Evolutionary conservation across 1,140 invertebrate genomes (phyloP).

Genomic region (Ostrea denselamellosa): DNA sequence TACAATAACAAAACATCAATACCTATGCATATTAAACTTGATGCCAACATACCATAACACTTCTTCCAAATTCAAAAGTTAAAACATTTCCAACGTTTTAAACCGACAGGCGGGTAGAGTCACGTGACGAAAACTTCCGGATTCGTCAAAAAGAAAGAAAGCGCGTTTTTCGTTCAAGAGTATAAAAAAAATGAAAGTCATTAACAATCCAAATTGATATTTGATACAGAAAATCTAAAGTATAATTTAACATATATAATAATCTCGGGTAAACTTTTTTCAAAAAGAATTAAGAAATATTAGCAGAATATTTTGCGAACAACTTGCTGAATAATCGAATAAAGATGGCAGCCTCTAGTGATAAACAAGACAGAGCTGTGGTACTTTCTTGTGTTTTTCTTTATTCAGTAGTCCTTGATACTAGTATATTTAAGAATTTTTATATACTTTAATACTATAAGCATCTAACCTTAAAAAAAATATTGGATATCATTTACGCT

Average conservation of each 20-base stretch:
- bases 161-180: not conserved
- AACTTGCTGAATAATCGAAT: not conserved
- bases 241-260: not conserved
- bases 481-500: too few species aligned
- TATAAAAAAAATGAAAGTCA: not conserved
- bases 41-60: not conserved
- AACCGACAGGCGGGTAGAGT: slow-evolving; percentile 19
- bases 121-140: slow-evolving; percentile 36
- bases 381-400: not conserved
- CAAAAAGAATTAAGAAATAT: not conserved
- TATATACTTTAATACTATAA: not conserved
- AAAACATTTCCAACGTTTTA: not conserved
- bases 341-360: slow-evolving; percentile 10
- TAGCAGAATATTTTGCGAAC: not conserved
- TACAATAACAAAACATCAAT: not conserved
- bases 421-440: not conserved
- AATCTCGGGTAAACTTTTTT: not conserved
- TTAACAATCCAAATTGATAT: not conserved
- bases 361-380: not conserved
- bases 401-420: not conserved
- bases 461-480: not conserved
- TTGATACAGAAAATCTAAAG: not conserved
- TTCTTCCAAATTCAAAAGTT: not conserved
- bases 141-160: not conserved
- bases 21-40: not conserved